Conservation (phyloP, 2,113 vertebrate genomes). For the Physeter macrocephalus region DNA sequence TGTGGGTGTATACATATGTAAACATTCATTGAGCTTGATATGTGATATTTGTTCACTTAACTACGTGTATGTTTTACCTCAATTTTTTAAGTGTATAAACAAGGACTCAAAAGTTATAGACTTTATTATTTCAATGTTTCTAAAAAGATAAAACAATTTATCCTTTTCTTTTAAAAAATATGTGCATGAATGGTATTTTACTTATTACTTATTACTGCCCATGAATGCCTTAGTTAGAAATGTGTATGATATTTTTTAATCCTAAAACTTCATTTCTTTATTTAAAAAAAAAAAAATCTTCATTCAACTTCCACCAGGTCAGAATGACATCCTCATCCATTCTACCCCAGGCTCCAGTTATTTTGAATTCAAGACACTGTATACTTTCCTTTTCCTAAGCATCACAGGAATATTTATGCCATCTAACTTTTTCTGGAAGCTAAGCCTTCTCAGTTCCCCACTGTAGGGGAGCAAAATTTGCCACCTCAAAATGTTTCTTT, state of each 20-base stretch:
- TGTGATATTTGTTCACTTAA: not conserved
- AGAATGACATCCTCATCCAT: not conserved
- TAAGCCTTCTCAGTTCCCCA: not conserved
- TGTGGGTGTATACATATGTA: not conserved
- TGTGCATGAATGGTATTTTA: not conserved
- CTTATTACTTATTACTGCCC: not conserved
- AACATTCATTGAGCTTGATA: not conserved
- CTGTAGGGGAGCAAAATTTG: not conserved
- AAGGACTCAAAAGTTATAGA: not conserved
- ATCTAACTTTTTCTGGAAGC: not conserved
- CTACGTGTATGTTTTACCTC: not conserved
- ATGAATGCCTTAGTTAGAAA: not conserved
- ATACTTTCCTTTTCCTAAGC: not conserved
- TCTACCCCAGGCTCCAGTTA: not conserved
- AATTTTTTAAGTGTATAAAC: not conserved
- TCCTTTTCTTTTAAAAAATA: not conserved
- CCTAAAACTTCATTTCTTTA: not conserved
- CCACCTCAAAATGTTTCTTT: not conserved
- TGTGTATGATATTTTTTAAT: not conserved
- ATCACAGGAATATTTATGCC: not conserved
- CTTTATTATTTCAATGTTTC: not conserved
- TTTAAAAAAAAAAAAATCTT: not conserved
- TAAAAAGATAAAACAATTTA: slow-evolving; percentile 29
- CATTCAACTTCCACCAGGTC: not conserved
- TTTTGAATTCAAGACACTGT: not conserved